phyloP scores from a whole-genome alignment of 2,888 invertebrate species.

The Agrochola lota region DNA sequence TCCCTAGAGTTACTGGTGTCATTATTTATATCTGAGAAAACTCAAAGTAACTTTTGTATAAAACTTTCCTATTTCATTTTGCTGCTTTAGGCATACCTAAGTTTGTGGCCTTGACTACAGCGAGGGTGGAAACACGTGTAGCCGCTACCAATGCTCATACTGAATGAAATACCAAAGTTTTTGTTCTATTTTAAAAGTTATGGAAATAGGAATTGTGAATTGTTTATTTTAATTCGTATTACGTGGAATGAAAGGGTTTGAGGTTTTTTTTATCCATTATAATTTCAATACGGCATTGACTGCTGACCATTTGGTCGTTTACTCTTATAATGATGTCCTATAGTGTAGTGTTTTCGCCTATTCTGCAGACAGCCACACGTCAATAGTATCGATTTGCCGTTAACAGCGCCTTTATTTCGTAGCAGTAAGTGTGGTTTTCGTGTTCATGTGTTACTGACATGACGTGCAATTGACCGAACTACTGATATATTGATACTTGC shows the following conservation, averaged over 20 bases:
- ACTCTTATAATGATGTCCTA: no score
- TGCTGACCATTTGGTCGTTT: background rate
- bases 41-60: conserved; percentile 53
- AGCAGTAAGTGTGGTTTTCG: no score
- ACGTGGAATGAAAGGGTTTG: background rate
- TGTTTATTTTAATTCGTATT: background rate
- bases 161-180: background rate
- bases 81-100: conserved; percentile 51
- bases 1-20: conserved; percentile 53
- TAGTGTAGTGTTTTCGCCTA: no score
- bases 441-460: no score
- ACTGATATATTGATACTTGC: no score
- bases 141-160: background rate
- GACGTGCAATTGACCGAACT: no score
- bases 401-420: background rate
- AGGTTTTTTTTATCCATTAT: background rate
- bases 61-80: conserved; percentile 67
- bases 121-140: conserved; percentile 20
- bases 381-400: background rate
- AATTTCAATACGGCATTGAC: background rate
- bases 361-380: background rate
- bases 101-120: conserved; percentile 38
- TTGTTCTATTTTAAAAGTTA: background rate
- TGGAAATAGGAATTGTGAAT: background rate
- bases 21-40: conserved; percentile 65